These are phyloP conservation scores for Eucera pruinosa DNA, from an alignment of 2,888 invertebrate genomes.

Conservation along the genomic window DNA sequence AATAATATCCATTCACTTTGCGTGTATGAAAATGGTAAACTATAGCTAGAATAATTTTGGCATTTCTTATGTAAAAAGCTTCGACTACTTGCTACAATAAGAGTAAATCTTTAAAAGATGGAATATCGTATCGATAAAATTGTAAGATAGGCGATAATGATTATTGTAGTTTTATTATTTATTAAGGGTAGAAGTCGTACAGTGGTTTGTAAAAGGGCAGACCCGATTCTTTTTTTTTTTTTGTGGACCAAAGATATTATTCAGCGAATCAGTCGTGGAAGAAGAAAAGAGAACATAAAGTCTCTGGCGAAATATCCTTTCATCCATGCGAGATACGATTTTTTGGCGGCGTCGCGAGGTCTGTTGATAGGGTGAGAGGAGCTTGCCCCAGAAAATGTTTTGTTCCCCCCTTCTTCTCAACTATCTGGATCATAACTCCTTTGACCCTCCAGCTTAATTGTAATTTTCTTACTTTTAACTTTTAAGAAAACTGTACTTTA, in stretches of 20 bases:
- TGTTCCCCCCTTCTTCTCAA: conserved; percentile 11
- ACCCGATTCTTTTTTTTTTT: conserved; percentile 18
- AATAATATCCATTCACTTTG: too few relatives aligned
- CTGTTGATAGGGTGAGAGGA: conserved; percentile 37
- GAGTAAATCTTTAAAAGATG: not conserved
- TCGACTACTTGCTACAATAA: not conserved
- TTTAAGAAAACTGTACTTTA: not conserved
- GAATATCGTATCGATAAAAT: too few relatives aligned
- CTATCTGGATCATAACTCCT: conserved; percentile 4
- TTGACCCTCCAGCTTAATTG: not conserved
- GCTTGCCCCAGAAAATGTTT: conserved; percentile 51
- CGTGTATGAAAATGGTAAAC: too few relatives aligned
- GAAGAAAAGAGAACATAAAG: conserved; percentile 37
- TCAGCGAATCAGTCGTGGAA: conserved; percentile 35
- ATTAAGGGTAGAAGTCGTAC: not conserved
- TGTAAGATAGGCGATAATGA: not conserved
- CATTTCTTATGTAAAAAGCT: not conserved
- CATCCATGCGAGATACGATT: conserved; percentile 43
- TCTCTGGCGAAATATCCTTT: conserved; percentile 35
- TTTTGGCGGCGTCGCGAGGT: conserved; percentile 45
- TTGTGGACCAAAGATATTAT: conserved; percentile 18
- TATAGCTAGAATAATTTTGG: not conserved
- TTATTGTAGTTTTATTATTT: not conserved
- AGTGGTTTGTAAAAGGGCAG: not conserved
- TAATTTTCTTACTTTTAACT: not conserved